phyloP scores from a whole-genome alignment of 2,888 invertebrate species.

The Diaprepes abbreviatus region DNA sequence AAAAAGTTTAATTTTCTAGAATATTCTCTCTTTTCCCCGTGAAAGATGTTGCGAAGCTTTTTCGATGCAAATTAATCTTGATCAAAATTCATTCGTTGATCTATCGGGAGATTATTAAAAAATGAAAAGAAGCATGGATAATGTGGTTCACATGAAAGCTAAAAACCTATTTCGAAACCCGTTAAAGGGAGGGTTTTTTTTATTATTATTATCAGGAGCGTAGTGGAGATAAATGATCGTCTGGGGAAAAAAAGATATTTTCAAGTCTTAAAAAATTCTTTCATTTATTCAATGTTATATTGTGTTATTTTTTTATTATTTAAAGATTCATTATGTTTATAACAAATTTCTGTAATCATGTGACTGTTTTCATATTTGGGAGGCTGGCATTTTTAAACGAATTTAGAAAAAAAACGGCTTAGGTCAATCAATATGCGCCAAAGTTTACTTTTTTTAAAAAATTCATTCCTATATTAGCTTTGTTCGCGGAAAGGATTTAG shows the following conservation, averaged over 20 bases:
- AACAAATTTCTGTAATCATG: too few species aligned
- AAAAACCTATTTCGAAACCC: slow-evolving; percentile 18
- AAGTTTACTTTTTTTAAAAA: too few species aligned
- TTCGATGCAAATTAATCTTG: slow-evolving; percentile 44
- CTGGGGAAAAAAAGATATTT: background rate
- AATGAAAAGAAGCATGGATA: slow-evolving; percentile 24
- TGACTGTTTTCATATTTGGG: too few species aligned
- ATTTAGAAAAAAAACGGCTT: too few species aligned
- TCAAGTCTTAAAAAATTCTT: too few species aligned
- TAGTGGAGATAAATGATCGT: background rate
- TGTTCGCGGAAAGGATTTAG: too few species aligned
- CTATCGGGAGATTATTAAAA: slow-evolving; percentile 36
- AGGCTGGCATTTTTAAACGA: too few species aligned
- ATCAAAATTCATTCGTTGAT: slow-evolving; percentile 45
- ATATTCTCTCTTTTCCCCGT: background rate
- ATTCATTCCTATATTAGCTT: too few species aligned
- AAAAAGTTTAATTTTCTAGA: slow-evolving; percentile 45
- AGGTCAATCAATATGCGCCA: too few species aligned
- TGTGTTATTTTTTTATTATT: too few species aligned
- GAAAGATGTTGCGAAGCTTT: slow-evolving; percentile 38
- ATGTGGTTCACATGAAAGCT: slow-evolving; percentile 28
- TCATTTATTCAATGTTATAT: too few species aligned
- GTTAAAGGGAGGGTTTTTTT: background rate
- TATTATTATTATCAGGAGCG: background rate
- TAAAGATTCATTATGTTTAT: too few species aligned